Percentiles rank a stretch among this genome's conserved stretches.
Conservation (phyloP, 1,140 invertebrate genomes). For the Hycleus cichorii region DNA sequence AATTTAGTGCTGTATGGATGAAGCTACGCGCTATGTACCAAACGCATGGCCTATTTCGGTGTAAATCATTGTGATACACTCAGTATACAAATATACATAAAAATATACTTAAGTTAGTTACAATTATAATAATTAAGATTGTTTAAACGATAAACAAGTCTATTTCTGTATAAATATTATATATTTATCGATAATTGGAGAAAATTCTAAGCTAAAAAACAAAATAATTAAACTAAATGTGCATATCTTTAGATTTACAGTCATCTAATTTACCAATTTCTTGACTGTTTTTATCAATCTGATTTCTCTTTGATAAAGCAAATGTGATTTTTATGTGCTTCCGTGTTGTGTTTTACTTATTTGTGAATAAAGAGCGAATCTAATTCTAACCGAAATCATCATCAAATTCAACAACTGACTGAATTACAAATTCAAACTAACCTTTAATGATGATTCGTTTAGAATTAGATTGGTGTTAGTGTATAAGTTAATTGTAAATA, state of each 20-base stretch:
- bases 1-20: no score
- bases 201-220: not conserved
- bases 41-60: no score
- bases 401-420: not conserved
- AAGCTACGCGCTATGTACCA: no score
- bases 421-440: no score
- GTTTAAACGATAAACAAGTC: not conserved
- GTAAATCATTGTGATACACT: no score
- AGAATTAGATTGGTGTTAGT: constrained; percentile 1
- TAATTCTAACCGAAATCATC: not conserved
- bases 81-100: no score
- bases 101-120: not conserved
- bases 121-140: not conserved
- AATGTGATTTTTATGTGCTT: constrained; percentile 27
- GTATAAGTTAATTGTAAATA: constrained; percentile 4
- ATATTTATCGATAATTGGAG: not conserved
- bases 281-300: no score
- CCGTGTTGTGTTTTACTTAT: constrained; percentile 10
- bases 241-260: constrained; percentile 13
- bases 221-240: constrained; percentile 2
- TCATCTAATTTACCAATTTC: no score
- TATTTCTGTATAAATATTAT: constrained; percentile 3
- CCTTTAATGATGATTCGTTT: not conserved
- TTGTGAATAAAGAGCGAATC: not conserved
- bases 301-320: constrained; percentile 9